These are phyloP conservation scores for Rhinogobio ventralis DNA, from an alignment of 2,797 vertebrate genomes.

Conservation along the genomic window DNA sequence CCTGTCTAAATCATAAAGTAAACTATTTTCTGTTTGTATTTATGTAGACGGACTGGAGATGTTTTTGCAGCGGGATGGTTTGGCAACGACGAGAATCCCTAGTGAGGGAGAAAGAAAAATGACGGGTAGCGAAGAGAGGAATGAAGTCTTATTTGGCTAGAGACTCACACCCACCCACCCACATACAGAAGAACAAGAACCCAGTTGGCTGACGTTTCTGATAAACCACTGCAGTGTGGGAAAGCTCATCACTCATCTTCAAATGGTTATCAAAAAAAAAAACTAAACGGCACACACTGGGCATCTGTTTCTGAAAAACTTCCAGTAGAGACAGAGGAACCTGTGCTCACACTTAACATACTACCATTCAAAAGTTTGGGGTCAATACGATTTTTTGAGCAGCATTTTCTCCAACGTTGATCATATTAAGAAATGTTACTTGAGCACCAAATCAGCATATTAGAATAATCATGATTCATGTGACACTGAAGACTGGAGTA, in stretches of 20 bases:
- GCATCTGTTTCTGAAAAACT: not conserved
- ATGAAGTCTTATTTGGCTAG: conserved; percentile 48
- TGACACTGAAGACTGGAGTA: not conserved
- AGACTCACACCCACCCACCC: conserved; percentile 40
- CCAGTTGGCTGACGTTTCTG: conserved; percentile 32
- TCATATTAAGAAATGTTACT: not conserved
- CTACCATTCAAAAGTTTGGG: not conserved
- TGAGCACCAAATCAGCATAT: not conserved
- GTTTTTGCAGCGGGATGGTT: conserved; percentile 45
- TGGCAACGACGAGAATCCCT: conserved; percentile 31
- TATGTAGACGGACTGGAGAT: conserved; percentile 43
- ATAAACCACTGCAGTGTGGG: conserved; percentile 39
- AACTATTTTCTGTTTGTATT: conserved; percentile 57
- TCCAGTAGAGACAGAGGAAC: conserved; percentile 16
- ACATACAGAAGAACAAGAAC: conserved; percentile 29
- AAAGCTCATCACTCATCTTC: conserved; percentile 54
- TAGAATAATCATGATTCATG: not conserved
- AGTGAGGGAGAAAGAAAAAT: conserved; percentile 44
- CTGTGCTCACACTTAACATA: not conserved
- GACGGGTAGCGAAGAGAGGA: conserved; percentile 28
- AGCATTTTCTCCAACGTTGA: not conserved
- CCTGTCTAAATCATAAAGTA: conserved; percentile 53
- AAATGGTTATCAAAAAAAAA: conserved; percentile 28
- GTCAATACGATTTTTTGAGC: not conserved
- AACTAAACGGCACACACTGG: not conserved